A percentile compares a stretch with the other conserved stretches of the same genome.
phyloP scores from a whole-genome alignment of 2,113 vertebrate genomes.

The Brachyhypopomus gauderio region DNA sequence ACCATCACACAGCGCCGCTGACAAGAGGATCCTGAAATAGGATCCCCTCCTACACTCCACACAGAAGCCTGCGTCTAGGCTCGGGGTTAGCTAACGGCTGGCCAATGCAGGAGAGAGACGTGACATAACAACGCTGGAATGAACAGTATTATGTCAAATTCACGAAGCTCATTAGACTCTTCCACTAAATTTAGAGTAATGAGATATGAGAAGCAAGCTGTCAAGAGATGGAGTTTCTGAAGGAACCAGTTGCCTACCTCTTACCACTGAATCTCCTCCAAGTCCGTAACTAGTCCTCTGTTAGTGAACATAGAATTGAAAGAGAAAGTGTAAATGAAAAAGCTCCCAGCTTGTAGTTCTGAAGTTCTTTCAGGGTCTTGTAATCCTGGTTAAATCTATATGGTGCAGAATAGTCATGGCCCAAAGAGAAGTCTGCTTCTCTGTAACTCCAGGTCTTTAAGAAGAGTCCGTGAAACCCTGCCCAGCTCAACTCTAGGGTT shows the following conservation, averaged over 20 bases:
- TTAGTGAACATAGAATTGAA: background rate
- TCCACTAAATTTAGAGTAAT: background rate
- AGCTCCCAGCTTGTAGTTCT: background rate
- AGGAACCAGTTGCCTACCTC: background rate
- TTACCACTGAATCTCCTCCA: conserved; percentile 20
- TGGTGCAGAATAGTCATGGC: conserved; percentile 3
- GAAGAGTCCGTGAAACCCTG: conserved; percentile 37
- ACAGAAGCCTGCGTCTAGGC: background rate
- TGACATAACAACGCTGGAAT: background rate
- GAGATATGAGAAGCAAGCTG: background rate
- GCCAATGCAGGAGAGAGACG: background rate
- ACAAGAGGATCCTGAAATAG: conserved; percentile 38
- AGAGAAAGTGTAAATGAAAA: background rate
- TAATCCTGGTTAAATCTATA: conserved; percentile 4
- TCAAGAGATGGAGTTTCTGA: background rate
- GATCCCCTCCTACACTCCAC: background rate
- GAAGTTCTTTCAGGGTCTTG: conserved; percentile 2
- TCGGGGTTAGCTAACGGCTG: conserved; percentile 4
- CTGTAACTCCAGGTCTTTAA: conserved; percentile 31
- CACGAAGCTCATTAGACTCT: background rate
- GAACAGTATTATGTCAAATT: background rate
- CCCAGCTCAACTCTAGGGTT: conserved; percentile 43
- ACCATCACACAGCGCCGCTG: conserved; percentile 10
- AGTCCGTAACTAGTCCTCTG: background rate
- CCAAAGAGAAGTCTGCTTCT: conserved; percentile 32